A percentile compares a stretch with the other conserved stretches of the same genome.
Conservation (phyloP, 1,140 invertebrate genomes). For the Aphaenogaster floridana region DNA sequence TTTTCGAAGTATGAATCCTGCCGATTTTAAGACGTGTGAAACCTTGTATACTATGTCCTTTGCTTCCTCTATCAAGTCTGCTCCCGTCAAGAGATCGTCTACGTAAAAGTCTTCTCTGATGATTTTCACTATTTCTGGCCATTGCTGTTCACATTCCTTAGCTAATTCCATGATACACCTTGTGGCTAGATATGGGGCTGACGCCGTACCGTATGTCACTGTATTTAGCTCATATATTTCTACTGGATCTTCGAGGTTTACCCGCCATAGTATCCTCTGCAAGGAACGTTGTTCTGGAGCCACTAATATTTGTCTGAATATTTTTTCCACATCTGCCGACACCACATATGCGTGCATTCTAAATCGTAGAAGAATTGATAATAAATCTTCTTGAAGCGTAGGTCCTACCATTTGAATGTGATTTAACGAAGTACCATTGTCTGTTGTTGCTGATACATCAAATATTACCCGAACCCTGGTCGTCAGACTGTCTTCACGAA, state of each 20-base stretch:
- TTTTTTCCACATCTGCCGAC: not conserved
- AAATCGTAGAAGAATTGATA: not conserved
- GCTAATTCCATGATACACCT: too few relatives aligned
- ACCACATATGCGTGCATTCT: not conserved
- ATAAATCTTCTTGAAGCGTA: not conserved
- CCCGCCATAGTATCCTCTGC: slow-evolving; percentile 1
- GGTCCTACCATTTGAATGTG: not conserved
- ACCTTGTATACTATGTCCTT: too few relatives aligned
- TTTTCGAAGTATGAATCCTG: too few relatives aligned
- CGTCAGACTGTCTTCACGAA: not conserved
- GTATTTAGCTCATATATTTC: too few relatives aligned
- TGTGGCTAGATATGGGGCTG: too few relatives aligned
- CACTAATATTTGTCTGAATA: not conserved
- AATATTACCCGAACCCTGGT: not conserved
- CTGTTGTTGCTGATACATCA: not conserved
- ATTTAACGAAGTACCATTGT: not conserved
- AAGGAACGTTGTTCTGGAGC: not conserved
- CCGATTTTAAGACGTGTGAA: too few relatives aligned
- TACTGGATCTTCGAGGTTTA: not conserved
- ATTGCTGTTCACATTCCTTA: too few relatives aligned
- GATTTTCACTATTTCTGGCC: too few relatives aligned
- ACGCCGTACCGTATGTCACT: too few relatives aligned
- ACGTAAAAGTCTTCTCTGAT: too few relatives aligned
- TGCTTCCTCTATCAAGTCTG: too few relatives aligned
- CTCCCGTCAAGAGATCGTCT: too few relatives aligned